Base-by-base conservation (phyloP, 2,888 invertebrate species). In the Melipona bicolor region DNA sequence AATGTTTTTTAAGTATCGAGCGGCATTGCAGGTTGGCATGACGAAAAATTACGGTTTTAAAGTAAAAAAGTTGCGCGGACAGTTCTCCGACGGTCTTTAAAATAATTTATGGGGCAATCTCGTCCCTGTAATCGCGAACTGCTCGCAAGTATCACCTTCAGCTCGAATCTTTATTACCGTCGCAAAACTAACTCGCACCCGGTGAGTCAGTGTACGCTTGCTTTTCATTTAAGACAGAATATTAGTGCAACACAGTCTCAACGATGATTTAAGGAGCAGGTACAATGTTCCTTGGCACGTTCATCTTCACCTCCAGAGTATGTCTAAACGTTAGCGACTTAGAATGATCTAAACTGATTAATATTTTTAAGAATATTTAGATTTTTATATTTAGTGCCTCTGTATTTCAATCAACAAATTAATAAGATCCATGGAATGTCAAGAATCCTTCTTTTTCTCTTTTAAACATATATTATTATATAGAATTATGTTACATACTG, bases 41-140 rank as follows among this genome's bases (percentile, higher is more conserved):
- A 59, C 56, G 17, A 64, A 82, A 78, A 84, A 65, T 83, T 75
- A 78, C 62, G 24, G 67, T 83, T 83, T 77, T 62, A 27, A 27
- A 74, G 69, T 71, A 13, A 56, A 62, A 83, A 54, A 36, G 62
- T 52, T 74, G 71, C 83, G 52, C 83, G 32, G 67, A 49, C 74
- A 21, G 52, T 32, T 32, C 50, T 62, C 62, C n/a, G 65, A 0
- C 56, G 70, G 83, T 74, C 65, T 74, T 84, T 84, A 84, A 84
- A 84, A 71, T 84, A 84, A 84, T 84, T 84, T 84, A 84, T 75
- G 83, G 74, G 36, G 56, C 72, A 67, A 73, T 82, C 74, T 36
- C 83, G 73, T 67, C 83, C 83, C 83, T 73, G 21, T 67, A 84
- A 84, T 84, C 74, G 82, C 43, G 69, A 64, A 77, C 71, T 83